phyloP scores from a whole-genome alignment of 2,888 invertebrate genomes.

The Eudasyphora cyanicolor region DNA sequence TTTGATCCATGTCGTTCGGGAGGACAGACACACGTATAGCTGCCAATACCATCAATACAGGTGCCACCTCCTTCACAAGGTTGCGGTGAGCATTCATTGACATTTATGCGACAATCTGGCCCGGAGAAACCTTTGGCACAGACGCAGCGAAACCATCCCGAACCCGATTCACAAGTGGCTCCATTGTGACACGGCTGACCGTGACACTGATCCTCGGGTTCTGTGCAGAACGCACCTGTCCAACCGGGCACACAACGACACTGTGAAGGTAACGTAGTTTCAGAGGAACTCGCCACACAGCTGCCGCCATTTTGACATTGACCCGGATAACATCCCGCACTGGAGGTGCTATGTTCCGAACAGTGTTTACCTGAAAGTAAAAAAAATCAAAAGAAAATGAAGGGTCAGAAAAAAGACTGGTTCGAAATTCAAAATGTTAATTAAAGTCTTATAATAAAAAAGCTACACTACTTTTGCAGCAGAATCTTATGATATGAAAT shows the following conservation, averaged over 20 bases:
- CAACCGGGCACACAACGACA: slow-evolving; percentile 82
- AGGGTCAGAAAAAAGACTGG: not conserved
- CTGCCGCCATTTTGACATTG: slow-evolving; percentile 82
- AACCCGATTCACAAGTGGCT: slow-evolving; percentile 91
- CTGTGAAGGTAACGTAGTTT: slow-evolving; percentile 79
- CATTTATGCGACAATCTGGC: slow-evolving; percentile 88
- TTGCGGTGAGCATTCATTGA: slow-evolving; percentile 90
- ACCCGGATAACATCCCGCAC: slow-evolving; percentile 81
- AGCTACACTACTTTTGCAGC: not conserved
- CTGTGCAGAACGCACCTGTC: slow-evolving; percentile 81
- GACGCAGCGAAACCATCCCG: slow-evolving; percentile 93
- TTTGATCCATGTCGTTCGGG: slow-evolving; percentile 85
- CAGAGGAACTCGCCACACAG: slow-evolving; percentile 79
- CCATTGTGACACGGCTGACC: slow-evolving; percentile 92
- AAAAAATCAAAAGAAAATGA: not conserved
- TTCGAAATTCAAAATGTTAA: not conserved
- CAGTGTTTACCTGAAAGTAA: slow-evolving; percentile 81
- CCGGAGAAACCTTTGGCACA: slow-evolving; percentile 92
- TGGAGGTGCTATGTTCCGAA: slow-evolving; percentile 81
- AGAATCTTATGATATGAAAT: too few species aligned
- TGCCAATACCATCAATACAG: slow-evolving; percentile 89
- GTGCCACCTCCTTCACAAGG: slow-evolving; percentile 89
- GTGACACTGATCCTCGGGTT: slow-evolving; percentile 83
- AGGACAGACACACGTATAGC: slow-evolving; percentile 87
- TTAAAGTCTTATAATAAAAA: not conserved